Evolutionary conservation across 2,888 invertebrate species (phyloP), one percentile per base, ranked within the genome.

Genomic region (Amitus sp.): DNA sequence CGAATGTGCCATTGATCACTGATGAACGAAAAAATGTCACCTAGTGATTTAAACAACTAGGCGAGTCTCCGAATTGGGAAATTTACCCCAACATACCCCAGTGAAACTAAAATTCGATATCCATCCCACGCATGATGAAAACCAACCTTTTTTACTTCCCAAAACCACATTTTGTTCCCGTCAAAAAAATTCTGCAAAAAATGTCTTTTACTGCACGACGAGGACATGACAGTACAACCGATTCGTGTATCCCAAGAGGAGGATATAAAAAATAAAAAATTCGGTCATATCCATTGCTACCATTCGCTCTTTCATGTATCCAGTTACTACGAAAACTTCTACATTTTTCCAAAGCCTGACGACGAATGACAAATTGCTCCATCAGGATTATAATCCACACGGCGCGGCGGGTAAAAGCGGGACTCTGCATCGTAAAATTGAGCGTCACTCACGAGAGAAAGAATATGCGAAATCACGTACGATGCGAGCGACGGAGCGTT

Each of bases 401-500:
- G 17, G 27, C 27, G n/a, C n/a, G n/a, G n/a, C 15, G 15, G 28
- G 30, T 13, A 30, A 30, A 46, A 46, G 46, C 45, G 46, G 23
- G 17, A 27, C 46, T 28, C 17, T 10, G 17, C 46, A 30, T 46
- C 46, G 30, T 30, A 30, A 46, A 46, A 28, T 46, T 30, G 46
- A 46, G 46, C 46, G 28, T 9, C 46, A 4, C 19, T 17, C 42
- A 7, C 42, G 23, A 10, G 30, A 46, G 17, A 42, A 42, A 28
- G 46, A 46, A 46, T 46, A 46, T 46, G 46, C 46, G 28, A n/a
- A 46, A 46, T 28, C 46, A 46, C 46, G 46, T 46, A 46, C 45
- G 45, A 27, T n/a, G 27, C 27, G 13, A 45, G 10, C 27, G 45
- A n/a, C 15, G 30, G 9, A 17, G 46, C 46, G 28, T n/a, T n/a